Evolutionary conservation across 2,113 vertebrate species (phyloP).

Genomic region (Solea solea): DNA sequence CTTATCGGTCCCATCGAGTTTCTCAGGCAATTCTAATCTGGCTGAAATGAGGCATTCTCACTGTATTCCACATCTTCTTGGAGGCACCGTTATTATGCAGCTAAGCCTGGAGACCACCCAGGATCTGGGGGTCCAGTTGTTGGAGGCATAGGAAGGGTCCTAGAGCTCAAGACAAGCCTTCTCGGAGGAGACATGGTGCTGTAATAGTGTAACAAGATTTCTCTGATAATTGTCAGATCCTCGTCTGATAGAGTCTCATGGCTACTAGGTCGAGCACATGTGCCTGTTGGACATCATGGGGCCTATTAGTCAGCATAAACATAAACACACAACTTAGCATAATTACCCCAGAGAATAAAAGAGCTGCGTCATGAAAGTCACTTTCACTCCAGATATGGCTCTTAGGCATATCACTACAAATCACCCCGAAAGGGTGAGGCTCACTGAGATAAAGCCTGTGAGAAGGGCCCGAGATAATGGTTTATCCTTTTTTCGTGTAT

Average conservation of each 20-base stretch:
- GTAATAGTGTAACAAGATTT: conserved; percentile 57
- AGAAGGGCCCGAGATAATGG: conserved; percentile 8
- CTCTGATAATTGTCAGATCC: conserved; percentile 59
- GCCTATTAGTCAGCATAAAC: conserved; percentile 66
- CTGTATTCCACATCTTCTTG: conserved; percentile 73
- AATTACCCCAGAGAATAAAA: conserved; percentile 75
- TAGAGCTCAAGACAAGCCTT: conserved; percentile 63
- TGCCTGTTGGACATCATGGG: conserved; percentile 57
- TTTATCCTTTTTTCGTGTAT: background rate
- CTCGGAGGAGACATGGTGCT: conserved; percentile 59
- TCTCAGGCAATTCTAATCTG: conserved; percentile 61
- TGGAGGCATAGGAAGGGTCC: conserved; percentile 50
- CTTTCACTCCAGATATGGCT: conserved; percentile 64
- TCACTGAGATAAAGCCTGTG: conserved; percentile 34
- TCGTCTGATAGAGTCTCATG: conserved; percentile 16
- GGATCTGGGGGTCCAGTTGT: conserved; percentile 60
- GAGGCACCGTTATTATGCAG: conserved; percentile 66
- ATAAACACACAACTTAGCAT: conserved; percentile 79
- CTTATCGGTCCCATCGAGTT: conserved; percentile 64
- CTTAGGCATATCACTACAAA: conserved; percentile 39
- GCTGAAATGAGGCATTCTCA: conserved; percentile 74
- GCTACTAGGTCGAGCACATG: conserved; percentile 32
- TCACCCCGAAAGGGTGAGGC: conserved; percentile 44
- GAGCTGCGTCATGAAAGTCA: conserved; percentile 67
- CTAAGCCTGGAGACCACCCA: conserved; percentile 80